These are phyloP conservation scores for Raja brachyura DNA, from an alignment of 2,113 vertebrate genomes.

Conservation along the genomic window DNA sequence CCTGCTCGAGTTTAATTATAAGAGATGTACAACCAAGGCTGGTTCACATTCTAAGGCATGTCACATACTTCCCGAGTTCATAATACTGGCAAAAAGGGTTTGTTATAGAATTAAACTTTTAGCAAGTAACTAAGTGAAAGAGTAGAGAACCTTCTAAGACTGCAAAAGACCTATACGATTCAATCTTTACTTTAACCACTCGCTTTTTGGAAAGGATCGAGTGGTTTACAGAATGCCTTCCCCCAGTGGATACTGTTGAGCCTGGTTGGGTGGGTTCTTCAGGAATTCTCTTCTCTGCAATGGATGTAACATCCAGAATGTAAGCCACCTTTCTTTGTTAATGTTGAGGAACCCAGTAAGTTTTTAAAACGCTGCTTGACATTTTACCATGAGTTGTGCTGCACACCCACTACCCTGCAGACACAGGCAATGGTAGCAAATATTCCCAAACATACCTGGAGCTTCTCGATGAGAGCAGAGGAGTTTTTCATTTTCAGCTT, in stretches of 20 bases:
- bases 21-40: not conserved
- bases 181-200: not conserved
- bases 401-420: not conserved
- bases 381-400: not conserved
- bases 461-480: conserved; percentile 68
- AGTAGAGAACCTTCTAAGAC: not conserved
- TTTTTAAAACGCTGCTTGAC: not conserved
- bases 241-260: not conserved
- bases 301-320: not conserved
- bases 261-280: not conserved
- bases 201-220: not conserved
- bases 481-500: conserved; percentile 64
- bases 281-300: not conserved
- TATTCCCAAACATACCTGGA: conserved; percentile 55
- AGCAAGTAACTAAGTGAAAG: not conserved
- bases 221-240: not conserved
- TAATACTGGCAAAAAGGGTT: not conserved
- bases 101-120: not conserved
- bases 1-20: not conserved
- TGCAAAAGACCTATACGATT: not conserved
- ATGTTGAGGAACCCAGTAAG: not conserved
- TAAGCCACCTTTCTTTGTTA: not conserved
- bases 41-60: not conserved
- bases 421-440: not conserved
- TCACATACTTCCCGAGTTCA: too few species aligned